Conservation (phyloP, 2,797 vertebrate genomes). For the Mormyrops boulengeri region DNA sequence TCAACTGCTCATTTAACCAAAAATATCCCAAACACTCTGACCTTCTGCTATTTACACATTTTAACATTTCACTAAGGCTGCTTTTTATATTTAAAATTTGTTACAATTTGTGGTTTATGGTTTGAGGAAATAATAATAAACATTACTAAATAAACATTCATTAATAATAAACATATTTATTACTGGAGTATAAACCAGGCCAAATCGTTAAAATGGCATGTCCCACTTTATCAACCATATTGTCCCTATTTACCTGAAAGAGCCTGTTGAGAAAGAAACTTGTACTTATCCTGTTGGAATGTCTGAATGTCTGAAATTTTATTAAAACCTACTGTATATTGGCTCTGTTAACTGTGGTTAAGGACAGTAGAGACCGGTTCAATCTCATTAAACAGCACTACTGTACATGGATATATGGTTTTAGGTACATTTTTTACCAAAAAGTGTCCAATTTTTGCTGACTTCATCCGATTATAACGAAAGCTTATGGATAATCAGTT, state of each 20-base stretch:
- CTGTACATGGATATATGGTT: not conserved
- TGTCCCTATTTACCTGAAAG: not conserved
- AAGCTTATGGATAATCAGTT: not conserved
- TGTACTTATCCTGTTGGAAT: not conserved
- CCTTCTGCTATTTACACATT: not conserved
- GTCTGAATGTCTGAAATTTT: not conserved
- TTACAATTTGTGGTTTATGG: not conserved
- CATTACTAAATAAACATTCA: not conserved
- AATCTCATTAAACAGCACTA: not conserved
- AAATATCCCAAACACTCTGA: not conserved
- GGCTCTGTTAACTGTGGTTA: not conserved
- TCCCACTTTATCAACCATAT: not conserved
- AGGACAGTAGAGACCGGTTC: not conserved
- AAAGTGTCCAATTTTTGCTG: not conserved
- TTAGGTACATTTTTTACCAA: not conserved
- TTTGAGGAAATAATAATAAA: not conserved
- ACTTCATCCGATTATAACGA: not conserved
- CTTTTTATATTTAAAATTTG: not conserved
- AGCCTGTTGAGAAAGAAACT: not conserved
- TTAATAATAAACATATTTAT: not conserved
- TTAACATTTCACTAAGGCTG: not conserved
- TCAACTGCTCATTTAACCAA: not conserved
- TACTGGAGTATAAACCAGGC: not conserved
- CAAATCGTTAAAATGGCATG: not conserved
- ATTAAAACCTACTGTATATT: not conserved